Percentiles rank a stretch among this genome's conserved stretches.
phyloP scores from a whole-genome alignment of 2,113 vertebrate species.

The Corydoras maculifer region DNA sequence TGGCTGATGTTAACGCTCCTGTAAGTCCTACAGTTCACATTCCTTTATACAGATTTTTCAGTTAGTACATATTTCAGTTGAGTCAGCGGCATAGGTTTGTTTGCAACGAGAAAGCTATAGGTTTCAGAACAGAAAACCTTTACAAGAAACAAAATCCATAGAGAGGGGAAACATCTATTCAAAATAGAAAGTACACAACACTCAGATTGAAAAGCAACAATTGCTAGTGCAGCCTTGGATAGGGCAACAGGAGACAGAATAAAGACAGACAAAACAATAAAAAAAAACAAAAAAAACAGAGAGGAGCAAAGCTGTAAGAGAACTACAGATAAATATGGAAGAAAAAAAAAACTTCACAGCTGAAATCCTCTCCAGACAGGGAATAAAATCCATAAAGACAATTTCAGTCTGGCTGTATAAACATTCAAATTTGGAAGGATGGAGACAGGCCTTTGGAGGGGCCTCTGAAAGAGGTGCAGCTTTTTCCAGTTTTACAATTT shows the following conservation, averaged over 20 bases:
- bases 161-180: not conserved
- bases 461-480: conserved; percentile 37
- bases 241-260: conserved; percentile 28
- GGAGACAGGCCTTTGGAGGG: conserved; percentile 23
- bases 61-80: conserved; percentile 1
- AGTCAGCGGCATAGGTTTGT: conserved; percentile 15
- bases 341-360: conserved; percentile 38
- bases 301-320: conserved; percentile 3
- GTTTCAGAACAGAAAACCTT: conserved; percentile 5
- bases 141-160: conserved; percentile 6
- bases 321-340: not conserved
- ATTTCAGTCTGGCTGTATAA: conserved; percentile 33
- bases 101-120: conserved; percentile 17
- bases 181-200: conserved; percentile 32
- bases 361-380: conserved; percentile 36
- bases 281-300: conserved; percentile 2
- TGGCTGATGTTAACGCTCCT: conserved; percentile 18
- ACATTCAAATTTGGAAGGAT: conserved; percentile 6
- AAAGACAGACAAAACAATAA: conserved; percentile 18
- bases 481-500: conserved; percentile 24
- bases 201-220: not conserved
- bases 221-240: conserved; percentile 21
- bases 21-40: conserved; percentile 10
- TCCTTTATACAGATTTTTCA: conserved; percentile 10
- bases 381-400: conserved; percentile 33